These are phyloP conservation scores for Pyxicephalus adspersus DNA, from an alignment of 2,113 vertebrate genomes.

Conservation along the genomic window DNA sequence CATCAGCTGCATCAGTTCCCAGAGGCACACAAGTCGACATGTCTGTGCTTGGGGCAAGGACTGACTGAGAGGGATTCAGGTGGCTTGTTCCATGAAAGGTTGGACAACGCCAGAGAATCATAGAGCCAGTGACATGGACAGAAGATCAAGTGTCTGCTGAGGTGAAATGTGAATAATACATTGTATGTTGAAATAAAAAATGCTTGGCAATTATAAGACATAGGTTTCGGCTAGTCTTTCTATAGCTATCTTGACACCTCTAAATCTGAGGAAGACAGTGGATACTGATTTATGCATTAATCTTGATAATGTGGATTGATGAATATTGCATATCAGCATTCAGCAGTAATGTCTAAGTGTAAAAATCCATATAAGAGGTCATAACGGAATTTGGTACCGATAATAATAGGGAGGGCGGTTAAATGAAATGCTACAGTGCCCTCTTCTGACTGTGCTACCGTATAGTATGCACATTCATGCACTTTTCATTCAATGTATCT, in stretches of 20 bases:
- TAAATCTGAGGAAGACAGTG: slow-evolving; percentile 9
- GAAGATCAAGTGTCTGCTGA: slow-evolving; percentile 12
- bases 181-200: background rate
- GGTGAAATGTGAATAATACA: background rate
- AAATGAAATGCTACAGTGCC: slow-evolving; percentile 41
- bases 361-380: slow-evolving; percentile 50
- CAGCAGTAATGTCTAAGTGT: slow-evolving; percentile 19
- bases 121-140: slow-evolving; percentile 1
- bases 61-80: slow-evolving; percentile 6
- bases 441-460: background rate
- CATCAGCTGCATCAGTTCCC: slow-evolving; percentile 29
- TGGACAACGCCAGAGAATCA: background rate
- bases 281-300: slow-evolving; percentile 35
- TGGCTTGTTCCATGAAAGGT: slow-evolving; percentile 23
- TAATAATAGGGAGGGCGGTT: background rate
- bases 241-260: background rate
- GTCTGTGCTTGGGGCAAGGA: slow-evolving; percentile 13
- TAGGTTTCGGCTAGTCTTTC: background rate
- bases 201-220: too few relatives aligned
- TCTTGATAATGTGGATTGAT: slow-evolving; percentile 35
- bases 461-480: background rate
- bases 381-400: slow-evolving; percentile 38
- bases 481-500: too few relatives aligned
- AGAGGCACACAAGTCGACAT: slow-evolving; percentile 11
- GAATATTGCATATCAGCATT: slow-evolving; percentile 46